Evolutionary conservation across 2,113 vertebrate genomes (phyloP).

Genomic region (Aramus guarauna): DNA sequence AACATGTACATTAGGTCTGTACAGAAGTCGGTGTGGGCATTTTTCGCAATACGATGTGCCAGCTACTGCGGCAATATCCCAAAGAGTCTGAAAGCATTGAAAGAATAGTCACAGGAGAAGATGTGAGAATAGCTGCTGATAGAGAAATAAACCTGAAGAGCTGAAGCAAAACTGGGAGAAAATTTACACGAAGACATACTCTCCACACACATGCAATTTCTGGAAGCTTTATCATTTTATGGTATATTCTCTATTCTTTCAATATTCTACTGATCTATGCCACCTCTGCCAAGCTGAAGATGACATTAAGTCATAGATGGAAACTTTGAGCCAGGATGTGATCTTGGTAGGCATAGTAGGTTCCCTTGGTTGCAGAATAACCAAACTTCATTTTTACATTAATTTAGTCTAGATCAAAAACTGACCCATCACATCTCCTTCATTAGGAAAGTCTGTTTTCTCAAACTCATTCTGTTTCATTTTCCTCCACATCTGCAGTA

Average conservation of each 20-base stretch:
- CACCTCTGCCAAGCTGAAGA: neutral
- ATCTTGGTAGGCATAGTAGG: neutral
- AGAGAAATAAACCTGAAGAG: neutral
- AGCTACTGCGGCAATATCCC: neutral
- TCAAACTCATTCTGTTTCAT: neutral
- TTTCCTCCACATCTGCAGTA: neutral
- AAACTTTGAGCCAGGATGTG: neutral
- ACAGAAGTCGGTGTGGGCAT: neutral
- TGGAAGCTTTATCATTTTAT: neutral
- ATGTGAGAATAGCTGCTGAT: neutral
- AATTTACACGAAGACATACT: neutral
- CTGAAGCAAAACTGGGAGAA: neutral
- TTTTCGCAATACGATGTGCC: neutral
- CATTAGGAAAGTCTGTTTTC: neutral
- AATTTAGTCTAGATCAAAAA: neutral
- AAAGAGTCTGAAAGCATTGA: neutral
- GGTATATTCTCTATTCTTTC: fast-evolving
- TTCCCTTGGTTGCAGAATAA: neutral
- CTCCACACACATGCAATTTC: neutral
- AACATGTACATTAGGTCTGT: neutral
- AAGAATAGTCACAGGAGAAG: neutral
- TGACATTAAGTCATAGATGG: neutral
- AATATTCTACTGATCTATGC: neutral
- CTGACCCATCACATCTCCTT: neutral
- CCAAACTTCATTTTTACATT: neutral